phyloP scores from a whole-genome alignment of 2,797 vertebrate species.

The Salarias fasciatus region DNA sequence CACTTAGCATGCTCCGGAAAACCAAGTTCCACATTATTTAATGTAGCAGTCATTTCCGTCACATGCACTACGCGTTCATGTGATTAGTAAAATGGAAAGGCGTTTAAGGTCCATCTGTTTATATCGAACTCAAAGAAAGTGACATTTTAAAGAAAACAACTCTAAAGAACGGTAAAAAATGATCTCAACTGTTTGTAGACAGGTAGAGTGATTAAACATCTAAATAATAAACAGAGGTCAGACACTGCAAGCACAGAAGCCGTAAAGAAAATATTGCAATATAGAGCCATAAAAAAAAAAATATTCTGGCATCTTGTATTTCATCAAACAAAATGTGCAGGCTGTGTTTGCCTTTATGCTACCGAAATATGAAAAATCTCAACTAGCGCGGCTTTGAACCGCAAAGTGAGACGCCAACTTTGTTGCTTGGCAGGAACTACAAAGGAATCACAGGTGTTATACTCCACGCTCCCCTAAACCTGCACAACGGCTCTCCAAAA shows the following conservation, averaged over 20 bases:
- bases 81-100: slow-evolving; percentile 36
- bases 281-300: too few species aligned
- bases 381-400: slow-evolving; percentile 11
- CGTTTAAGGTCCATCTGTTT: slow-evolving; percentile 34
- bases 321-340: slow-evolving; percentile 19
- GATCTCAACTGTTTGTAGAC: slow-evolving; percentile 20
- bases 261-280: too few species aligned
- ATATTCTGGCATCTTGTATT: slow-evolving; percentile 18
- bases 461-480: slow-evolving; percentile 59
- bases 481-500: slow-evolving; percentile 62
- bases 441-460: slow-evolving; percentile 51
- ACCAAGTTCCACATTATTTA: slow-evolving; percentile 12
- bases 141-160: slow-evolving; percentile 28
- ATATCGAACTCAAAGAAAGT: slow-evolving; percentile 20
- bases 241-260: slow-evolving; percentile 8
- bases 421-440: slow-evolving; percentile 46
- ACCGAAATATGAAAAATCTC: slow-evolving; percentile 1
- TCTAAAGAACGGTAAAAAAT: slow-evolving; percentile 13
- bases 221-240: slow-evolving; percentile 38
- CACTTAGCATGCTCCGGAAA: slow-evolving; percentile 26
- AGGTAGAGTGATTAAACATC: slow-evolving; percentile 33
- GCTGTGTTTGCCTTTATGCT: not conserved
- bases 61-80: slow-evolving; percentile 23
- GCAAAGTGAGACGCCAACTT: slow-evolving; percentile 35
- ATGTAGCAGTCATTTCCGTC: slow-evolving; percentile 14